Evolutionary conservation across 2,113 vertebrate species (phyloP).

Genomic region (Cisticola juncidis): DNA sequence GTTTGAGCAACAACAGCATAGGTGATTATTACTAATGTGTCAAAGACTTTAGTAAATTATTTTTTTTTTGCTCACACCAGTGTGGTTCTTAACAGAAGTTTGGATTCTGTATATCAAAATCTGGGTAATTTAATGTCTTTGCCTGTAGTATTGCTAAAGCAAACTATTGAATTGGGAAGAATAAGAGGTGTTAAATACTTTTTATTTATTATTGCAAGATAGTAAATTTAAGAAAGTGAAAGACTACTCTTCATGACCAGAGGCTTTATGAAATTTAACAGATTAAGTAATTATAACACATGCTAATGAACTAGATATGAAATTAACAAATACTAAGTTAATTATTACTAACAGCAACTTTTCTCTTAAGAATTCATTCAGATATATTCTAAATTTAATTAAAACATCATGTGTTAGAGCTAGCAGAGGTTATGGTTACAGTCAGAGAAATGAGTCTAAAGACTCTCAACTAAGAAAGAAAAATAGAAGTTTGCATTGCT

Average conservation of each 20-base stretch:
- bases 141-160: not conserved
- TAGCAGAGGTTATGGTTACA: not conserved
- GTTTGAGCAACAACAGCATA: not conserved
- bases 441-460: not conserved
- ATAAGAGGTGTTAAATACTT: not conserved
- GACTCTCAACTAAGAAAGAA: not conserved
- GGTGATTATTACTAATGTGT: not conserved
- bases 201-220: not conserved
- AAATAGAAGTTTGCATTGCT: not conserved
- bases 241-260: not conserved
- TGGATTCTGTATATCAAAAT: not conserved
- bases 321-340: conserved; percentile 30
- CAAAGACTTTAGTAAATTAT: not conserved
- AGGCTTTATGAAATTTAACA: not conserved
- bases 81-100: not conserved
- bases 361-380: conserved; percentile 27
- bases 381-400: conserved; percentile 9
- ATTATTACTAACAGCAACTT: not conserved
- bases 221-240: not conserved
- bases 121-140: not conserved
- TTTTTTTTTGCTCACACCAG: not conserved
- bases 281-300: conserved; percentile 9
- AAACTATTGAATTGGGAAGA: not conserved
- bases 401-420: not conserved
- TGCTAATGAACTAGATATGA: not conserved